Evolutionary conservation across 2,797 vertebrate genomes (phyloP).

Genomic region (Eulemur rubriventer): DNA sequence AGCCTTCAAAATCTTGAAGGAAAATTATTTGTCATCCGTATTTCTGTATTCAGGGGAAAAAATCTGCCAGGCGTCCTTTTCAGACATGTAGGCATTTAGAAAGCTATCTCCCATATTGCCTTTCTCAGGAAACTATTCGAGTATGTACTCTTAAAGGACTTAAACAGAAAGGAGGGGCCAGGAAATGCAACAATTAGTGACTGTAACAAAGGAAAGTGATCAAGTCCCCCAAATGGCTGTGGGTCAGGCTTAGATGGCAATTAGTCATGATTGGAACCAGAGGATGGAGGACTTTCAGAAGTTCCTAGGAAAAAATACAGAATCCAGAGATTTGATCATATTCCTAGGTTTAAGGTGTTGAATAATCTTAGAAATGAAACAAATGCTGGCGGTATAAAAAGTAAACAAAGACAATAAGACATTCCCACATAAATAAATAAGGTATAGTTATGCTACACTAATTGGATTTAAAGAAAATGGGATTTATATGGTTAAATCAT

Average conservation of each 20-base stretch:
- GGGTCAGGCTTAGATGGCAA: background rate
- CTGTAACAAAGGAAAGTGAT: background rate
- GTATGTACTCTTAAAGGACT: background rate
- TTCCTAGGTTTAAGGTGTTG: background rate
- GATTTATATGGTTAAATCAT: background rate
- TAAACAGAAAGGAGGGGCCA: background rate
- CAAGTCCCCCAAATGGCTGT: background rate
- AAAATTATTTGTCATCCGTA: background rate
- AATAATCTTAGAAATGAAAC: background rate
- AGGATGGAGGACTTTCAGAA: background rate
- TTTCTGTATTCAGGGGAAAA: background rate
- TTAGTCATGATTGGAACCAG: background rate
- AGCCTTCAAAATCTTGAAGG: background rate
- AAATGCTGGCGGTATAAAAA: background rate
- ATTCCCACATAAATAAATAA: background rate
- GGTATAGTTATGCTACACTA: background rate
- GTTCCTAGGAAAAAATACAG: background rate
- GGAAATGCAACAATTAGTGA: background rate
- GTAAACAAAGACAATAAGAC: background rate
- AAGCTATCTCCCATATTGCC: background rate
- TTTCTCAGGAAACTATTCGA: background rate
- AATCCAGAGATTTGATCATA: background rate
- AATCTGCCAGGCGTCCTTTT: background rate
- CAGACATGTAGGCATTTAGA: background rate
- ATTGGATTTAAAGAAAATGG: background rate